phyloP scores from a whole-genome alignment of 2,113 vertebrate species.

The Empidonax alnorum region DNA sequence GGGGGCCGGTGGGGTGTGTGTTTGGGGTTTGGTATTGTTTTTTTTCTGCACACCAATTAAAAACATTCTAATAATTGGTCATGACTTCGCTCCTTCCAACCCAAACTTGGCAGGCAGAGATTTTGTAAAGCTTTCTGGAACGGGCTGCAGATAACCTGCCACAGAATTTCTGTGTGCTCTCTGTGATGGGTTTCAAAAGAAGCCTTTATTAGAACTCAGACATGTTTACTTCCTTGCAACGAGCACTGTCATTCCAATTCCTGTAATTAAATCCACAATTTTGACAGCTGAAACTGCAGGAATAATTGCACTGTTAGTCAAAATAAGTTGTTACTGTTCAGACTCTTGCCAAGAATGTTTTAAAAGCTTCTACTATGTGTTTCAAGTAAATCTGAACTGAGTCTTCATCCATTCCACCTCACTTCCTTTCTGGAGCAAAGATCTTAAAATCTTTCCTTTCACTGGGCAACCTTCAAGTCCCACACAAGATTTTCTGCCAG shows the following conservation, averaged over 20 bases:
- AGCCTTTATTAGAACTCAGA: slow-evolving; percentile 20
- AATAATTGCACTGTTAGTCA: slow-evolving; percentile 32
- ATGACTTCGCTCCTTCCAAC: slow-evolving; percentile 22
- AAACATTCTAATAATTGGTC: slow-evolving; percentile 30
- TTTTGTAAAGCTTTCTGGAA: slow-evolving; percentile 39
- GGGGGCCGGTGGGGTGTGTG: neutral
- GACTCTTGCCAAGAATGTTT: slow-evolving; percentile 1
- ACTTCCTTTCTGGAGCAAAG: slow-evolving; percentile 39
- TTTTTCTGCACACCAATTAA: slow-evolving; percentile 39
- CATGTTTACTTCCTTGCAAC: neutral
- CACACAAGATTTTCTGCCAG: neutral
- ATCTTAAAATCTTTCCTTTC: neutral
- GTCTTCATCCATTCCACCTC: neutral
- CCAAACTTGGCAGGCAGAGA: slow-evolving; percentile 13
- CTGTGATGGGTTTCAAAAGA: slow-evolving; percentile 15
- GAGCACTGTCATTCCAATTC: slow-evolving; percentile 36
- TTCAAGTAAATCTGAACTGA: slow-evolving; percentile 8
- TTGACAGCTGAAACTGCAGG: slow-evolving; percentile 20
- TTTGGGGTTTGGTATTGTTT: neutral
- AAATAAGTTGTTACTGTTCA: slow-evolving; percentile 9
- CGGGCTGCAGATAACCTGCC: slow-evolving; percentile 2
- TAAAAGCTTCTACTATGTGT: neutral
- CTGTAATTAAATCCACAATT: slow-evolving; percentile 48
- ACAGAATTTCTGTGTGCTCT: neutral
- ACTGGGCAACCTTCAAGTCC: neutral